Evolutionary conservation across 2,888 invertebrate species (phyloP), one percentile per base, ranked within the genome.

Genomic region (Acronicta aceris): DNA sequence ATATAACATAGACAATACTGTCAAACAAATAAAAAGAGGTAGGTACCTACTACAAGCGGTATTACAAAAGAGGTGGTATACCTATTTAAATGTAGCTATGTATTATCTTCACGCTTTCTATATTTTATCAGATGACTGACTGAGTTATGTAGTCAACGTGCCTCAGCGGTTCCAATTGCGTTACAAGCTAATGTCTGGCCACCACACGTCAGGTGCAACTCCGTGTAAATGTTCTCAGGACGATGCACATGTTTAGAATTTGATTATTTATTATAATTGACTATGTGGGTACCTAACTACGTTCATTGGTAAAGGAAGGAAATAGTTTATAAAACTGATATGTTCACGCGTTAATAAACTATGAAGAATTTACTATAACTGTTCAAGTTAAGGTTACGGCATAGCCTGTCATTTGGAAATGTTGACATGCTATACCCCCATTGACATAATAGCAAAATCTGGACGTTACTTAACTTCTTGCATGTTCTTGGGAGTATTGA

Each of bases 201-300:
- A 54, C 48, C 64, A 58, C 49, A 48, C 52, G 57, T 46, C 64
- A 67, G 49, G 67, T 70, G 49, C 57, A 51, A 13, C 43, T 38
- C n/a, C 12, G 40, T 45, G 25, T 62, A 49, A 45, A 21, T 10
- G 46, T 70, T 64, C 40, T 42, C 50, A 58, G 58, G 53, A 40
- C 53, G 27, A 64, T 58, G 46, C 53, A 58, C 65, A 65, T 47
- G 41, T 17, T 54, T 8, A 13, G 51, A 59, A 59, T 59, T n/a
- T n/a, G n/a, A n/a, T n/a, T n/a, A n/a, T n/a, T 48, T 3, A 71
- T 55, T 71, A 55, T 50, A 45, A 45, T 13, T 40, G 5, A 43
- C 30, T 10, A 30, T 30, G 30, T 30, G 10, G 30, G n/a, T 27
- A 43, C 56, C 52, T 62, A 49, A 42, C 30, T 33, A 57, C 40